phyloP scores from a whole-genome alignment of 2,888 invertebrate genomes.

The Sinohyriopsis cumingii region DNA sequence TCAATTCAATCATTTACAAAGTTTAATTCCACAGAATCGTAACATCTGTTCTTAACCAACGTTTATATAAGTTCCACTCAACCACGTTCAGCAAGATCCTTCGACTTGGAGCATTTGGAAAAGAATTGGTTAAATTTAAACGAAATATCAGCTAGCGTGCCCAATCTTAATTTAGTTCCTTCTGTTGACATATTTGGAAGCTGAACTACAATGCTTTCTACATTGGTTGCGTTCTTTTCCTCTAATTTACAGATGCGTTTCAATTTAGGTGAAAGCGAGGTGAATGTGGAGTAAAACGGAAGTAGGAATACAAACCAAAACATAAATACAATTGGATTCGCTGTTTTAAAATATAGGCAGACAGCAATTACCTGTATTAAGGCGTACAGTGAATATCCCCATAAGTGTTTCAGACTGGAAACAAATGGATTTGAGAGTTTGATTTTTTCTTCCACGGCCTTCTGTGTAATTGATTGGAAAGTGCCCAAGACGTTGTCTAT shows the following conservation, averaged over 20 bases:
- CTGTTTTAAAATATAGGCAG: constrained; percentile 42
- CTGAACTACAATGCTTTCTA: no score
- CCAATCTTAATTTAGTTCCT: no score
- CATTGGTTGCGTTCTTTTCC: no score
- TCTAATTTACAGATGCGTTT: background rate
- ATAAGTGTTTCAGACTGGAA: constrained; percentile 58
- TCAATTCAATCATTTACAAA: no score
- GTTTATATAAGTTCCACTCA: no score
- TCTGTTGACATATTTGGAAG: no score
- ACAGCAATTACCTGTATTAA: constrained; percentile 43
- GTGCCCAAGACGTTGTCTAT: constrained; percentile 56
- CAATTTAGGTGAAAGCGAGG: constrained; percentile 49
- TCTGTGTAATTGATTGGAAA: constrained; percentile 61
- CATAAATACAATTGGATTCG: constrained; percentile 50
- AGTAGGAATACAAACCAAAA: constrained; percentile 49
- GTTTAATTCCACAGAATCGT: no score
- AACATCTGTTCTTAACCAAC: no score
- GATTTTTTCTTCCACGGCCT: constrained; percentile 62
- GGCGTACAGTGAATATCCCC: constrained; percentile 59
- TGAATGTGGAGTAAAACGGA: constrained; percentile 60
- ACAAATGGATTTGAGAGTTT: constrained; percentile 58
- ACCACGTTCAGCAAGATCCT: no score
- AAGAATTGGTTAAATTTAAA: no score
- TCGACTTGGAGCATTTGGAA: no score
- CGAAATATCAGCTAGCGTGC: no score